Conservation (phyloP, 2,113 vertebrate genomes). For the Dicaeum eximium region DNA sequence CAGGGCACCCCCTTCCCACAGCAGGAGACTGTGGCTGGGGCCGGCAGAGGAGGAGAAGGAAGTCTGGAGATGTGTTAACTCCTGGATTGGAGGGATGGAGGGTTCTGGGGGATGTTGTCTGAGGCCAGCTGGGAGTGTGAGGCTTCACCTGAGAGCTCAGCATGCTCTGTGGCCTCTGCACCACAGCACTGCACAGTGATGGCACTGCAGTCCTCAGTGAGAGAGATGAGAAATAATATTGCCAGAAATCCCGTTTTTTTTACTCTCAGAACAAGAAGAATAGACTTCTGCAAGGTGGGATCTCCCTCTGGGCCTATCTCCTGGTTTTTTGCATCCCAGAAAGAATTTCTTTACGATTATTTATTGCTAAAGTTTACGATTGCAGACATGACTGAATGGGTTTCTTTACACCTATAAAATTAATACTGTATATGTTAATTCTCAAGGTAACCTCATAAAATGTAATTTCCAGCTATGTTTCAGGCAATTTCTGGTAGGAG, state of each 20-base stretch:
- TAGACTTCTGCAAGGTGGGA: background rate
- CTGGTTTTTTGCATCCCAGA: background rate
- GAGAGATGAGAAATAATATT: background rate
- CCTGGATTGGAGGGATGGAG: background rate
- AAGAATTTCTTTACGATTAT: background rate
- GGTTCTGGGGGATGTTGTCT: background rate
- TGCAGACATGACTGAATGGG: background rate
- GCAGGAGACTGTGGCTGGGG: background rate
- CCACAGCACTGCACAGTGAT: background rate
- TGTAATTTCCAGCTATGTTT: background rate
- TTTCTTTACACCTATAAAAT: constrained; percentile 28
- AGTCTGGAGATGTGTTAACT: background rate
- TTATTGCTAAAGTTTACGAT: background rate
- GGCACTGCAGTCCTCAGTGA: background rate
- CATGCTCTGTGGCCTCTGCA: background rate
- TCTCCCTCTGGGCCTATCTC: background rate
- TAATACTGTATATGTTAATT: constrained; percentile 34
- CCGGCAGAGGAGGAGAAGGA: background rate
- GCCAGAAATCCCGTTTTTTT: background rate
- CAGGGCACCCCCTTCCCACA: background rate
- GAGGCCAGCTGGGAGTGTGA: background rate
- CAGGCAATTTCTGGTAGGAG: constrained; percentile 7
- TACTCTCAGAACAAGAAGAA: background rate
- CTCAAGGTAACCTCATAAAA: constrained; percentile 41
- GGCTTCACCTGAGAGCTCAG: background rate